These are phyloP conservation scores for Chaetodon auriga DNA, from an alignment of 2,113 vertebrate genomes.

Conservation along the genomic window DNA sequence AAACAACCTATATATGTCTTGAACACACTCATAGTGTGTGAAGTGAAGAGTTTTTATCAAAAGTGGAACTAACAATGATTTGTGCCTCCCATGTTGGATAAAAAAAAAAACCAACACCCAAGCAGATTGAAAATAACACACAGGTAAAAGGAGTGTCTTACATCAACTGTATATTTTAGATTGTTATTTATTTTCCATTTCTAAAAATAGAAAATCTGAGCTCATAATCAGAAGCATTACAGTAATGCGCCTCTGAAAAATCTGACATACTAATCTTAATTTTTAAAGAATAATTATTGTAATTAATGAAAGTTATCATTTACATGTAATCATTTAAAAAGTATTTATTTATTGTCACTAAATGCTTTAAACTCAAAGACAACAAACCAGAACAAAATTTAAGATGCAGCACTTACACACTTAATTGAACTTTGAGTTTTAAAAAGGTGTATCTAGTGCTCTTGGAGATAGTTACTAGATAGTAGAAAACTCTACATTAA, in stretches of 20 bases:
- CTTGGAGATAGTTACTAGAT: too few relatives aligned
- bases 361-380: neutral
- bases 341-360: neutral
- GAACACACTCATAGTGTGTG: neutral
- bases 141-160: neutral
- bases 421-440: too few relatives aligned
- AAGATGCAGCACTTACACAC: too few relatives aligned
- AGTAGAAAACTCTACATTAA: too few relatives aligned
- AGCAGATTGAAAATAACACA: neutral
- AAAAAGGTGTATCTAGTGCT: too few relatives aligned
- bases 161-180: neutral
- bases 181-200: neutral
- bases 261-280: too few relatives aligned
- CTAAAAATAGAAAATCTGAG: neutral
- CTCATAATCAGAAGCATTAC: neutral
- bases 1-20: neutral
- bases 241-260: too few relatives aligned
- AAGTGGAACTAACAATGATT: too few relatives aligned
- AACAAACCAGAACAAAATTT: neutral
- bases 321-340: neutral
- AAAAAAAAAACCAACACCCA: neutral
- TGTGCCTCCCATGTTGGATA: neutral
- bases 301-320: neutral
- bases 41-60: neutral
- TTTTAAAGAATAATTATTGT: rapidly evolving